phyloP scores from a whole-genome alignment of 2,888 invertebrate genomes.

The Ophioninae sp. region DNA sequence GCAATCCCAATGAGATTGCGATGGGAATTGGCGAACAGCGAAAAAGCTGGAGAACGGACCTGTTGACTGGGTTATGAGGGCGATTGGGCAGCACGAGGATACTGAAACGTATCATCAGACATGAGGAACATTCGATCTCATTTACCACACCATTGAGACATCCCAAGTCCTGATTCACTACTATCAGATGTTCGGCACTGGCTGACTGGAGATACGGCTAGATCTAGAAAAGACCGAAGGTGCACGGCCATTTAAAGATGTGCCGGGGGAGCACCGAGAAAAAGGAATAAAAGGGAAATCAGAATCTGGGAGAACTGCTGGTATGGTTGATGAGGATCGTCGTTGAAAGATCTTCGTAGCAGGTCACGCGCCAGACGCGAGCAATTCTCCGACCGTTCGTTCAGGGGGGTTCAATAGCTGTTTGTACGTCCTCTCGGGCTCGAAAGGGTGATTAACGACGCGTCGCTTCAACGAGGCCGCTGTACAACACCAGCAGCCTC shows the following conservation, averaged over 20 bases:
- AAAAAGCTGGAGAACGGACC: not conserved
- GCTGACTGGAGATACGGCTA: not conserved
- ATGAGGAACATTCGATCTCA: not conserved
- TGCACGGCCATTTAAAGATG: not conserved
- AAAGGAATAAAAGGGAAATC: slow-evolving; percentile 3
- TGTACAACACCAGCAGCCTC: slow-evolving; percentile 25
- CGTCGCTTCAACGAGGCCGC: slow-evolving; percentile 48
- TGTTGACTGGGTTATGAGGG: not conserved
- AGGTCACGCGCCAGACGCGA: slow-evolving; percentile 18
- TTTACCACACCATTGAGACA: not conserved
- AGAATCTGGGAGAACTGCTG: slow-evolving; percentile 34
- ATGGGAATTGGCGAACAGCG: slow-evolving; percentile 68
- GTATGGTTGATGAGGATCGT: slow-evolving; percentile 41
- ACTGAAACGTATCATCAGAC: not conserved
- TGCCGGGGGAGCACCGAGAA: not conserved
- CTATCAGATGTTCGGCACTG: not conserved
- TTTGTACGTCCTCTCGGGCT: slow-evolving; percentile 57
- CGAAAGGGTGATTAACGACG: slow-evolving; percentile 60
- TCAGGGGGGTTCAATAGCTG: slow-evolving; percentile 58
- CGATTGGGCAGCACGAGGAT: not conserved
- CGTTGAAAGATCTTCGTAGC: slow-evolving; percentile 37
- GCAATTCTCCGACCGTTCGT: slow-evolving; percentile 33
- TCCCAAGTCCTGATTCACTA: not conserved
- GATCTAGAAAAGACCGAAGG: not conserved
- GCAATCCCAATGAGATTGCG: slow-evolving; percentile 28